Base-by-base conservation (phyloP, 2,888 invertebrate genomes). In the Ommatoiulus sabulosus region DNA sequence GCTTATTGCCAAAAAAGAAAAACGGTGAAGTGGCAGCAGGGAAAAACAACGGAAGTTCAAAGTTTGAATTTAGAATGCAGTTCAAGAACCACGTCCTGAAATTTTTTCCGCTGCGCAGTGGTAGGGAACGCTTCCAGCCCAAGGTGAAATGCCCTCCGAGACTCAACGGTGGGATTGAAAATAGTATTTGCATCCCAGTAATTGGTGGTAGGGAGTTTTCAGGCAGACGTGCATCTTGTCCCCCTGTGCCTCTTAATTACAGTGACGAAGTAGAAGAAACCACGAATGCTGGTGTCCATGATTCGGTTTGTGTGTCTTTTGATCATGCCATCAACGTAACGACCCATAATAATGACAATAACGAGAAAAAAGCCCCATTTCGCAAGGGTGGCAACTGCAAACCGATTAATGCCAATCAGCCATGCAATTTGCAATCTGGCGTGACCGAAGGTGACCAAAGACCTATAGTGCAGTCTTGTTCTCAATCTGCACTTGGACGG, bases 21-120 rank as follows among this genome's bases (percentile, higher is more conserved):
- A 72, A 72, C 24, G 72, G 72, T 8, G 72, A 72, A 1, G 17
- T 46, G 85, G 46, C 85, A 20, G 44, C 85, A 4, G 17, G 20
- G 1, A 85, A 85, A 46, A n/a, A 20, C n/a, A 85, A 85, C 17
- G 44, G 44, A 44, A 85, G 46, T 44, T 44, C 85, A 4, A 85
- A 85, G 46, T 85, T 85, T 44, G 44, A 44, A 44, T 85, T 85
- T 44, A 7, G 85, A 35, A 85, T 85, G 85, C 85, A 85, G 85
- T 85, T 85, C 85, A 85, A 85, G n/a, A 85, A 85, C 20, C 85
- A 85, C 10, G 85, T 85, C 2, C 46, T 85, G 85, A 85, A 85
- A 20, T 85, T 85, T 15, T 85, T 85, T 20, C 85, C 85, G 10
- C 85, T 85, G 7, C 85, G 85, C 17, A 85, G 46, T 15, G 85